Base-by-base conservation (phyloP, 35 echinoderm and acorn worm genomes). In the Patiria miniata region DNA sequence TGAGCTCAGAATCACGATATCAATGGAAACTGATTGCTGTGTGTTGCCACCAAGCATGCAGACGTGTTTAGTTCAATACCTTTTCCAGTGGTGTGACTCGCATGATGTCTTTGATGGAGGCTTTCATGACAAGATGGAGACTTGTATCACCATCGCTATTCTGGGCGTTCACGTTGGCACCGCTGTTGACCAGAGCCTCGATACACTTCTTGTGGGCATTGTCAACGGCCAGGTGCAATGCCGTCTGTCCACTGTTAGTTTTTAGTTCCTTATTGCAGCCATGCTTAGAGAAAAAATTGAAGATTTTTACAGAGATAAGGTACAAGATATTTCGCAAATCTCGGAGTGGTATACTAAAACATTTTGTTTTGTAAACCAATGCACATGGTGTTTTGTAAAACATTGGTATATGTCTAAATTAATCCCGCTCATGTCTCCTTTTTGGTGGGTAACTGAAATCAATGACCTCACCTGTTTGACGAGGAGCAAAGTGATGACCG, bases 111-210 rank as follows among this genome's bases (percentile, higher is more conserved):
- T 58, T 60, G 26, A 84, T 19, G 2, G 51, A 37, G 29, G 53
- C 51, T 34, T 84, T 84, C 51, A 88, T 33, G 40, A 58, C 19
- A 1, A 78, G 2, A 36, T 88, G 86, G 10, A 88, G 77, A n/a
- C 68, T 39, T 8, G 86, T 88, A 16, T 88, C 77, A 32, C 86
- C 86, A 32, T 88, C 77, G 1, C 79, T 78, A 37, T 88, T 77
- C 39, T 80, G 77, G 26, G 78, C 77, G 54, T 88, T 65, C 8
- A 88, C 52, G 22, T 80, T 53, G 34, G 86, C 86, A 22, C 86
- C 86, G 12, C 37, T 77, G 9, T 88, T 88, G 1, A 88, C 86
- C 15, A 88, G 86, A 40, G 78, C 21, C 78, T 88, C 86, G 12
- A 88, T 88, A 21, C 42, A 42, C 18, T 40, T 59, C 36, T 80